A percentile compares a stretch with the other conserved stretches of the same genome.
phyloP scores from a whole-genome alignment of 1,140 invertebrate genomes.

The Drosophila novamexicana region DNA sequence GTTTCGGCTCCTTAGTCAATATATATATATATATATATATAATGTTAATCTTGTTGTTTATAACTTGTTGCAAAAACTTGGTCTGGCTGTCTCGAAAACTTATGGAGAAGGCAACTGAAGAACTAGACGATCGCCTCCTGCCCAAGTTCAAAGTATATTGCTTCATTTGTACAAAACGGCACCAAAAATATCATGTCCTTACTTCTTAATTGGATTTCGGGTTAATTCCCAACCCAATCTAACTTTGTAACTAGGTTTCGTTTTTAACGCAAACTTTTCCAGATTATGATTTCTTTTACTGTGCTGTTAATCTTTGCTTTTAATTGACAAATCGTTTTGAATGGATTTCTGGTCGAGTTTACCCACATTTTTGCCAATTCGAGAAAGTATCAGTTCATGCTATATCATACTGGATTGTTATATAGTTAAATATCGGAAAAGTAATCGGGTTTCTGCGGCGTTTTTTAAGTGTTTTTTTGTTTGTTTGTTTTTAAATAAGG shows the following conservation, averaged over 20 bases:
- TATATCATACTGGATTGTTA: constrained; percentile 23
- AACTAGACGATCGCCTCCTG: constrained; percentile 4
- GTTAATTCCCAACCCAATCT: too few species aligned
- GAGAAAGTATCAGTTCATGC: neutral
- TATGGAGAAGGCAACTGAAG: constrained; percentile 7
- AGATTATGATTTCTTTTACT: neutral
- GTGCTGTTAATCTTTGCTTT: neutral
- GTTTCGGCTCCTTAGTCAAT: too few species aligned
- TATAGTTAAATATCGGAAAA: constrained; percentile 19
- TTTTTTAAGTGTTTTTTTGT: constrained; percentile 8
- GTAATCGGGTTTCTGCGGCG: constrained; percentile 35
- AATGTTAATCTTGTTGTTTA: neutral
- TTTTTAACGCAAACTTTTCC: constrained; percentile 19
- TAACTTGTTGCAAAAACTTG: constrained; percentile 22
- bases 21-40: too few species aligned
- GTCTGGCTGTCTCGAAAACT: constrained; percentile 15
- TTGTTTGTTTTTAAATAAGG: constrained; percentile 76
- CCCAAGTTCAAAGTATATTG: constrained; percentile 44
- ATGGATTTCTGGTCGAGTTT: constrained; percentile 15
- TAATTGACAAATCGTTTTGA: constrained; percentile 57
- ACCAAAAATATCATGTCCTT: constrained; percentile 43
- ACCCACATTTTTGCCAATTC: neutral
- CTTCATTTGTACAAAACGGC: constrained; percentile 55
- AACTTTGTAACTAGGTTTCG: neutral
- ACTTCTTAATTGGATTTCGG: constrained; percentile 12